A percentile compares a stretch with the other conserved stretches of the same genome.
phyloP scores from a whole-genome alignment of 1,140 invertebrate species.

The Papilio xuthus region DNA sequence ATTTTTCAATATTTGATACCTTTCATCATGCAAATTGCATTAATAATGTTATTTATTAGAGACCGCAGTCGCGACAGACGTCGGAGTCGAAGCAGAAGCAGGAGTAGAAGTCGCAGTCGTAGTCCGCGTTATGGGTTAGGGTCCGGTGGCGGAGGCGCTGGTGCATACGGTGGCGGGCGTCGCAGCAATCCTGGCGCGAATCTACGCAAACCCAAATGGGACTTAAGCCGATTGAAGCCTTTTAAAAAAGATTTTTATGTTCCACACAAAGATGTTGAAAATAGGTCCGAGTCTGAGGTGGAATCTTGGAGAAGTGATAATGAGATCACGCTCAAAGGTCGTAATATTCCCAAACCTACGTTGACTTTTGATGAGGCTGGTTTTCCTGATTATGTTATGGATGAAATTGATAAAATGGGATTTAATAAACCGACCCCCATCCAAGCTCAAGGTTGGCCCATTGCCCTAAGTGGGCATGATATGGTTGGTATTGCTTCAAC shows the following conservation, averaged over 20 bases:
- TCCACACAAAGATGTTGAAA: slow-evolving; percentile 88
- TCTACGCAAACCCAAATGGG: slow-evolving; percentile 89
- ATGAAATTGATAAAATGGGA: slow-evolving; percentile 90
- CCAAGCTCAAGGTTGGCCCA: slow-evolving; percentile 96
- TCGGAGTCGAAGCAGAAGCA: slow-evolving; percentile 71
- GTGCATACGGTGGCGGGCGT: slow-evolving; percentile 80
- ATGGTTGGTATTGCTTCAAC: slow-evolving; percentile 98
- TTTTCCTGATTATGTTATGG: slow-evolving; percentile 91
- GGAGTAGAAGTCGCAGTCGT: slow-evolving; percentile 74
- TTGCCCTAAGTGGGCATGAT: slow-evolving; percentile 94
- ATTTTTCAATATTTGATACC: not conserved
- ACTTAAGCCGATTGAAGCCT: slow-evolving; percentile 88
- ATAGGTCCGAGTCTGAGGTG: slow-evolving; percentile 86
- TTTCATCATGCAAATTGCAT: not conserved
- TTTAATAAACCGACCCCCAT: slow-evolving; percentile 95
- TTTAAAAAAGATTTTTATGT: slow-evolving; percentile 97
- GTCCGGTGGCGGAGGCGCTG: slow-evolving; percentile 70
- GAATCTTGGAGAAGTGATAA: slow-evolving; percentile 88
- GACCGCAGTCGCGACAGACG: slow-evolving; percentile 75
- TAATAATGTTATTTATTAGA: slow-evolving; percentile 47
- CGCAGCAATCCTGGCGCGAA: slow-evolving; percentile 80
- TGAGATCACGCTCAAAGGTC: slow-evolving; percentile 91
- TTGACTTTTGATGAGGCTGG: slow-evolving; percentile 91
- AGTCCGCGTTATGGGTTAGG: slow-evolving; percentile 72
- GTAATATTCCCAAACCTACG: slow-evolving; percentile 91